Percentiles rank a stretch among this genome's conserved stretches.
phyloP scores from a whole-genome alignment of 1,140 invertebrate species.

The Scylla paramamosain region DNA sequence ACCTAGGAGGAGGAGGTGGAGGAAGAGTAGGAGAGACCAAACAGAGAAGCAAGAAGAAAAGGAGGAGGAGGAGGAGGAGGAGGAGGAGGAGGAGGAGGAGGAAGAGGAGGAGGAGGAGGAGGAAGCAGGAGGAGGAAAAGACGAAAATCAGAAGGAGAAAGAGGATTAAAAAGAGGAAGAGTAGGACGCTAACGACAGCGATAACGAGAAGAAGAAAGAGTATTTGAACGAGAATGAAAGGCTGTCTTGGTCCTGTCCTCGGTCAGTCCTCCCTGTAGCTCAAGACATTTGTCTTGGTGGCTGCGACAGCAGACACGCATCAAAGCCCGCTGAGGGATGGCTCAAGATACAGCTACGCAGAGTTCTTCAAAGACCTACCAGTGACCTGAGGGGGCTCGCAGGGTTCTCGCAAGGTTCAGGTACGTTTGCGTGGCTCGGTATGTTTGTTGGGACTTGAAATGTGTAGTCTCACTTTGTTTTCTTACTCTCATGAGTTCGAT shows the following conservation, averaged over 20 bases:
- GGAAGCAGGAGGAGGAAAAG: not conserved
- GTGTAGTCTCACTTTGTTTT: constrained; percentile 1
- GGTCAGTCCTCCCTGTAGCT: constrained; percentile 41
- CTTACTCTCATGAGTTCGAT: constrained; percentile 32
- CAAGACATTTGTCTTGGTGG: constrained; percentile 65
- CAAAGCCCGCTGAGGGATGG: constrained; percentile 67
- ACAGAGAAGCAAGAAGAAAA: not conserved
- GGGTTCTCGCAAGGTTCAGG: constrained; percentile 27
- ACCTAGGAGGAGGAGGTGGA: not conserved
- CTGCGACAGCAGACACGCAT: constrained; percentile 65
- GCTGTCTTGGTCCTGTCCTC: not conserved
- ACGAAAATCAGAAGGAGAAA: not conserved
- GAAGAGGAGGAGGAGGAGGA: too few species aligned
- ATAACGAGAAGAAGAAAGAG: not conserved
- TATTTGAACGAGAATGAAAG: not conserved
- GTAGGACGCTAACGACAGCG: not conserved
- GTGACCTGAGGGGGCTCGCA: not conserved
- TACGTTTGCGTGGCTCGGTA: not conserved
- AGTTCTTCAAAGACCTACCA: constrained; percentile 39
- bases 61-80: not conserved
- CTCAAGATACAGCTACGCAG: constrained; percentile 54
- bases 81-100: not conserved
- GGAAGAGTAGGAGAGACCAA: not conserved
- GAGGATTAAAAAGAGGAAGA: not conserved
- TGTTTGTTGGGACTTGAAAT: constrained; percentile 47